Conservation (phyloP, 2,797 vertebrate genomes). For the Erpetoichthys calabaricus region DNA sequence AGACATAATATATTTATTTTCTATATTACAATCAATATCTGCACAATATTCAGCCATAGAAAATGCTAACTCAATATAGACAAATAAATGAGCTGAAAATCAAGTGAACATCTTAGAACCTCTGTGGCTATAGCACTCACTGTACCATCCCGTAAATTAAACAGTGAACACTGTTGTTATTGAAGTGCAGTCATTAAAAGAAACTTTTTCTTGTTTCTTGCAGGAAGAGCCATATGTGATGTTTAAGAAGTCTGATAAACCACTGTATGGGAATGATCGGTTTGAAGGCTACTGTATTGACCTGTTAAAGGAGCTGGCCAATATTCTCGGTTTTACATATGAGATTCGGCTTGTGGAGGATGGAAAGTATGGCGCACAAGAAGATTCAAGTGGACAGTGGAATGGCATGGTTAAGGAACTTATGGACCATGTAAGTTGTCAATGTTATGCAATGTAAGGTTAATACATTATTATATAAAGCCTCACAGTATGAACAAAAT, state of each 20-base stretch:
- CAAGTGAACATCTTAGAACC: too few relatives aligned
- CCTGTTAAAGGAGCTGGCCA: conserved; percentile 81
- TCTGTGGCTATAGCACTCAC: too few relatives aligned
- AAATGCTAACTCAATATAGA: too few relatives aligned
- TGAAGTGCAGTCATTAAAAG: too few relatives aligned
- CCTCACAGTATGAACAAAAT: too few relatives aligned
- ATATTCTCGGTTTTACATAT: conserved; percentile 87
- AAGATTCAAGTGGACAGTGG: conserved; percentile 88
- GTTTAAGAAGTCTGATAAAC: conserved; percentile 96
- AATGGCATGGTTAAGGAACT: conserved; percentile 93
- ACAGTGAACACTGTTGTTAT: too few relatives aligned
- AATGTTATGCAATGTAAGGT: conserved; percentile 6
- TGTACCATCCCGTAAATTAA: too few relatives aligned
- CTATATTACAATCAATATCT: too few relatives aligned
- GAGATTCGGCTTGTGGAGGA: conserved; percentile 89
- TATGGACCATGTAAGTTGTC: conserved; percentile 84
- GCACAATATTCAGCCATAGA: too few relatives aligned
- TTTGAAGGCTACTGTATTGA: conserved; percentile 96
- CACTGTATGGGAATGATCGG: conserved; percentile 86
- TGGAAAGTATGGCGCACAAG: conserved; percentile 84
- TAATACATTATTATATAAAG: not conserved
- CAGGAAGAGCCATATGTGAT: conserved; percentile 96
- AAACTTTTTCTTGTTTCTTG: conserved; percentile 9
- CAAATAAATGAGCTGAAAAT: too few relatives aligned
- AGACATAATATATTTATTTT: too few relatives aligned